Conservation (phyloP, 2,113 vertebrate species). For the Electrona antarctica region DNA sequence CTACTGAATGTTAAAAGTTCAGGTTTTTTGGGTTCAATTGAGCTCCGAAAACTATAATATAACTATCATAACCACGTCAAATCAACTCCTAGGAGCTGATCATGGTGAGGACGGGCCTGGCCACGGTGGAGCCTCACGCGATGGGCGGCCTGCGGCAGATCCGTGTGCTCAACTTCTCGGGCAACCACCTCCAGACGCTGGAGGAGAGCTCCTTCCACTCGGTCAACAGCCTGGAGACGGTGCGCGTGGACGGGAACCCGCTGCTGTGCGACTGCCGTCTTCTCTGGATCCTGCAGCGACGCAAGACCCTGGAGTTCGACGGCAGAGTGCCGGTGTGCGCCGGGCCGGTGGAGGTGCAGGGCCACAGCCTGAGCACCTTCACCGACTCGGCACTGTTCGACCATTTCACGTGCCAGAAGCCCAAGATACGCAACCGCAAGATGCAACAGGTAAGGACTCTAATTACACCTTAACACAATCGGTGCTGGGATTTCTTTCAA, state of each 20-base stretch:
- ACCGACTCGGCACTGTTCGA: conserved; percentile 93
- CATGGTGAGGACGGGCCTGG: conserved; percentile 88
- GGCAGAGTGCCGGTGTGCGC: conserved; percentile 91
- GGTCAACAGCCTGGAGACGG: conserved; percentile 93
- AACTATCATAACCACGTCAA: too few relatives aligned
- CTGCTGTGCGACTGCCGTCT: conserved; percentile 96
- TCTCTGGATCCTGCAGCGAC: conserved; percentile 95
- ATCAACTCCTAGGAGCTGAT: conserved; percentile 81
- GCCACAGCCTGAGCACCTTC: conserved; percentile 86
- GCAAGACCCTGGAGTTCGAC: conserved; percentile 95
- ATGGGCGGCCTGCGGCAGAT: conserved; percentile 92
- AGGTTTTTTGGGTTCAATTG: too few relatives aligned
- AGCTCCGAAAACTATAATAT: too few relatives aligned
- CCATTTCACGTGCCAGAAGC: conserved; percentile 96
- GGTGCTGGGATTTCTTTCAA: too few relatives aligned
- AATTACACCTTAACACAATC: too few relatives aligned
- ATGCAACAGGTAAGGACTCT: conserved; percentile 83
- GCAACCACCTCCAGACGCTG: conserved; percentile 90
- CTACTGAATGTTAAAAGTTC: too few relatives aligned
- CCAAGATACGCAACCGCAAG: conserved; percentile 91
- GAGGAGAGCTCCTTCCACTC: conserved; percentile 96
- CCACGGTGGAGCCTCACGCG: conserved; percentile 87
- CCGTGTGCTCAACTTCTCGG: conserved; percentile 92
- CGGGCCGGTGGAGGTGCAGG: conserved; percentile 88
- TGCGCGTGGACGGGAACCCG: conserved; percentile 94